Base-by-base conservation (phyloP, 2,888 invertebrate genomes). In the Epirrita christyi region DNA sequence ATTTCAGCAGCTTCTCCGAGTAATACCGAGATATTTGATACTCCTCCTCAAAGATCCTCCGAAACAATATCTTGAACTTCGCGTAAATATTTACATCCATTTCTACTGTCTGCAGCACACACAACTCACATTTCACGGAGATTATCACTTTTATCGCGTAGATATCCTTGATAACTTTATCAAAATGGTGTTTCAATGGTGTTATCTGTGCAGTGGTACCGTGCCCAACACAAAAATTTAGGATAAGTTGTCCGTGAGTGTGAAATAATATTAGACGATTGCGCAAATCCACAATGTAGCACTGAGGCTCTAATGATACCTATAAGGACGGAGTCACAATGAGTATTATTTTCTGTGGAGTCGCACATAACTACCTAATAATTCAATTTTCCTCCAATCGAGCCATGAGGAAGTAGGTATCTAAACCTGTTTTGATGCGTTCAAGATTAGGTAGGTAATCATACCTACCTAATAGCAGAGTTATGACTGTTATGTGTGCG, bases 71-170 rank as follows among this genome's bases (percentile, higher is more conserved):
- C 55, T 71, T 69, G 9, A 80, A 68, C 57, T 80, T 80, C 51
- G 73, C 71, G 48, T 70, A 70, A 37, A 69, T 70, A 34, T 59
- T 70, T 8, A 75, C 59, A 55, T 78, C 77, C 80, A 81, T 61
- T n/a, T 11, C 29, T 6, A n/a, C 15, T 21, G 5, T n/a, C 34
- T 37, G 27, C 7, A 32, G 7, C 32, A 44, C 14, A 28, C 21
- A 21, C 13, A 8, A 42, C 8, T 34, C 10, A 41, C 41, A n/a
- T 7, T 32, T 32, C 11, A 7, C 32, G 8, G 32, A 9, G 32
- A 32, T 32, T 32, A 32, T 32, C 32, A 21, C 21, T 7, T 9
- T 32, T 9, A 32, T 32, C 7, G 32, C 32, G n/a, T n/a, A n/a
- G n/a, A n/a, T 7, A 9, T 5, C 32, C 2, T 32, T 6, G 32